Evolutionary conservation across 2,797 vertebrate genomes (phyloP).

Genomic region (Sphenodon punctatus): DNA sequence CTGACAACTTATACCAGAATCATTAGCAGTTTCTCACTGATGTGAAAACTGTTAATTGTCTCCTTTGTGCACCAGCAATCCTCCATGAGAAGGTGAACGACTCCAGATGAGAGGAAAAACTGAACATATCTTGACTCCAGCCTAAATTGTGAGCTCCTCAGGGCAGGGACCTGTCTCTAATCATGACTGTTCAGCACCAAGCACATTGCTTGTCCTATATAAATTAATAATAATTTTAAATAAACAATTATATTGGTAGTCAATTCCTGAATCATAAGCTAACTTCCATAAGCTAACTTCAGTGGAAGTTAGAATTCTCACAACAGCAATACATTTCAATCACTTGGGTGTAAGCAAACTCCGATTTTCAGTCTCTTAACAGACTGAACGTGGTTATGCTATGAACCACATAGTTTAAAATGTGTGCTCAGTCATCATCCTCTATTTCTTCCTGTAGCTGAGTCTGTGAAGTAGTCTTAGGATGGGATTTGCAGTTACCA

Average conservation of each 20-base stretch:
- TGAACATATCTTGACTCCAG: too few relatives aligned
- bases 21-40: background rate
- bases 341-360: background rate
- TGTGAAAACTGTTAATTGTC: background rate
- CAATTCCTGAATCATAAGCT: background rate
- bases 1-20: background rate
- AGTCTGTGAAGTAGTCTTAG: background rate
- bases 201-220: too few relatives aligned
- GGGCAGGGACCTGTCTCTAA: too few relatives aligned
- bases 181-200: too few relatives aligned
- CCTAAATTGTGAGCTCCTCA: too few relatives aligned
- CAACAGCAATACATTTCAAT: slow-evolving; percentile 1
- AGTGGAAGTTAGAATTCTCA: slow-evolving; percentile 19
- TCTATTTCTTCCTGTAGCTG: background rate
- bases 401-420: background rate
- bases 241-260: background rate
- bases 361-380: background rate
- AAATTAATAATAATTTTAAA: background rate
- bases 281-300: background rate
- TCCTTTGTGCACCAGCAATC: background rate
- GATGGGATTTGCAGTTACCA: slow-evolving; percentile 23
- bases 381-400: background rate
- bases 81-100: background rate
- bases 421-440: background rate
- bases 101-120: background rate